Evolutionary conservation across 2,113 vertebrate genomes (phyloP).

Genomic region (Hippocampus guttulatus): DNA sequence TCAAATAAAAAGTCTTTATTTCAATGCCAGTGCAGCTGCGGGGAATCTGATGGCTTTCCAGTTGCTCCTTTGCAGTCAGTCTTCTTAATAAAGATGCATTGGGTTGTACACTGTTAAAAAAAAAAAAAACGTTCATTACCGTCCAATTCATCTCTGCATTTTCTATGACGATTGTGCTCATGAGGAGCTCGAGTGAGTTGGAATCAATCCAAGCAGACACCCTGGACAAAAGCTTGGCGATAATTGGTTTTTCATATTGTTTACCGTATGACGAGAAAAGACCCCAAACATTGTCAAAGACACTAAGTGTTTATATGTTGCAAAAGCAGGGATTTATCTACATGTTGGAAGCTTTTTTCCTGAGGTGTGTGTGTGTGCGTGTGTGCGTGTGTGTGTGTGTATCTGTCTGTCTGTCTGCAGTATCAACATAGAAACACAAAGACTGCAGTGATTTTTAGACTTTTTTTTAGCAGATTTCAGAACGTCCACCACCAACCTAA

Average conservation of each 20-base stretch:
- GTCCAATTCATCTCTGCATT: neutral
- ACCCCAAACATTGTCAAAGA: neutral
- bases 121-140: neutral
- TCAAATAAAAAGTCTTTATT: constrained; percentile 5
- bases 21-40: neutral
- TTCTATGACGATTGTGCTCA: neutral
- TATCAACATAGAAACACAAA: too few relatives aligned
- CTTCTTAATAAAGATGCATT: neutral
- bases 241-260: neutral
- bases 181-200: neutral
- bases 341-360: too few relatives aligned
- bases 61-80: neutral
- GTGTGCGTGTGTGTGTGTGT: too few relatives aligned
- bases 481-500: too few relatives aligned
- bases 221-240: neutral
- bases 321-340: too few relatives aligned
- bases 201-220: neutral
- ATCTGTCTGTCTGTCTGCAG: too few relatives aligned
- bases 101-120: neutral
- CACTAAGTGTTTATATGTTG: neutral
- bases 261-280: neutral
- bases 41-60: neutral
- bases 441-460: too few relatives aligned
- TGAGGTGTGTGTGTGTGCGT: too few relatives aligned
- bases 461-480: too few relatives aligned